Conservation (phyloP, 2,113 vertebrate species). For the Onychorhynchus coronatus region DNA sequence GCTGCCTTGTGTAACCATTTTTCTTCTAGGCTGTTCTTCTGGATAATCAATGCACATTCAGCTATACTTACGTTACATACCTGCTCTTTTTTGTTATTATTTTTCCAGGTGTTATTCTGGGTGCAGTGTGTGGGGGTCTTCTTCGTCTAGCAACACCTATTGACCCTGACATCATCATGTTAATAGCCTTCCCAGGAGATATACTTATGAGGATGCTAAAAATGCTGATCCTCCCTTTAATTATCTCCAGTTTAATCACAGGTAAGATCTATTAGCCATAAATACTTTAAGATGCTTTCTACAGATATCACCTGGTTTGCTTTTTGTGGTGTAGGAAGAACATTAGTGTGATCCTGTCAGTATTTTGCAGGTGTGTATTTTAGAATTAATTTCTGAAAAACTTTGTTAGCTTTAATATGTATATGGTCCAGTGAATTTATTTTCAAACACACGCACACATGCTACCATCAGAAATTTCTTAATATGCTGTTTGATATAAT, state of each 20-base stretch:
- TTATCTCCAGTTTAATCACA: slow-evolving; percentile 99
- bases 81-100: background rate
- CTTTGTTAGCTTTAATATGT: background rate
- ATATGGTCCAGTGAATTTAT: background rate
- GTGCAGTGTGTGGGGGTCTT: slow-evolving; percentile 86
- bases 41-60: background rate
- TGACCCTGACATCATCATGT: slow-evolving; percentile 93
- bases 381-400: background rate
- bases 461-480: background rate
- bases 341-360: background rate
- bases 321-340: background rate
- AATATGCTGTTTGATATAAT: background rate
- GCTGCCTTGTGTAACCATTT: background rate
- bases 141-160: slow-evolving; percentile 90
- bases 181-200: slow-evolving; percentile 96
- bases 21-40: background rate
- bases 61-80: background rate
- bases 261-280: slow-evolving; percentile 73
- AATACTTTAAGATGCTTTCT: slow-evolving; percentile 39
- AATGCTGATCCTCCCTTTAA: slow-evolving; percentile 97
- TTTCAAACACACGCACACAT: background rate
- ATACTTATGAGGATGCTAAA: slow-evolving; percentile 99
- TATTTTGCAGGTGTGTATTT: background rate
- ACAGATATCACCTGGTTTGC: background rate
- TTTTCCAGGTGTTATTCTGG: slow-evolving; percentile 89